A percentile compares a stretch with the other conserved stretches of the same genome.
phyloP scores from a whole-genome alignment of 2,888 invertebrate genomes.

The Ametastegia equiseti region DNA sequence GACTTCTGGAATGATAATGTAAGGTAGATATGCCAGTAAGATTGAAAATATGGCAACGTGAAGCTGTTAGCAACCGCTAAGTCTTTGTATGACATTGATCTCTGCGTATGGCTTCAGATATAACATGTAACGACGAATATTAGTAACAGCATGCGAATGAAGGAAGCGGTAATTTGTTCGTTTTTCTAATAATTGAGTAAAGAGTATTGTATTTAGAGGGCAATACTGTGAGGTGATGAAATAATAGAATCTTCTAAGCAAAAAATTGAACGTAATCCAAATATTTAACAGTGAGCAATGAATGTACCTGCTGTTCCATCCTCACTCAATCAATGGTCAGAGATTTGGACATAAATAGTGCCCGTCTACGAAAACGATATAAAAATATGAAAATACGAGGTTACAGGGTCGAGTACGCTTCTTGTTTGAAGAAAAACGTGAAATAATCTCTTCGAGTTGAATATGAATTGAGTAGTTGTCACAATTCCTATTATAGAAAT shows the following conservation, averaged over 20 bases:
- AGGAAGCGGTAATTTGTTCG: neutral
- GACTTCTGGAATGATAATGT: no score
- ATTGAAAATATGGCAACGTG: neutral
- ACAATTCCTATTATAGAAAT: slow-evolving; percentile 21
- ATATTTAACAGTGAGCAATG: slow-evolving; percentile 55
- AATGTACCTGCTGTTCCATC: slow-evolving; percentile 67
- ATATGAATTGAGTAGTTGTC: neutral
- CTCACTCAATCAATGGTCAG: slow-evolving; percentile 60
- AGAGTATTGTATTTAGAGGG: neutral
- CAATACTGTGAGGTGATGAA: neutral
- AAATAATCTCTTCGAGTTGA: neutral
- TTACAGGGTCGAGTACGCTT: neutral
- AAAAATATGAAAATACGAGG: slow-evolving; percentile 31
- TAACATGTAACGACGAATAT: neutral
- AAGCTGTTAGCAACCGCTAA: neutral
- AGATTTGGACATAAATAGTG: slow-evolving; percentile 58
- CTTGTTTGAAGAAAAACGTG: neutral
- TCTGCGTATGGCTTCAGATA: neutral
- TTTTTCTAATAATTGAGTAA: neutral
- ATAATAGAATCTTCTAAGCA: neutral
- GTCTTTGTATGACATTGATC: neutral
- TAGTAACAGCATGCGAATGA: slow-evolving; percentile 18
- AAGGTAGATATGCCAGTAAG: no score
- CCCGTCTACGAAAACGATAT: slow-evolving; percentile 64
- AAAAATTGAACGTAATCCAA: neutral